A percentile compares a stretch with the other conserved stretches of the same genome.
Conservation (phyloP, 2,797 vertebrate species). For the Anabas testudineus region DNA sequence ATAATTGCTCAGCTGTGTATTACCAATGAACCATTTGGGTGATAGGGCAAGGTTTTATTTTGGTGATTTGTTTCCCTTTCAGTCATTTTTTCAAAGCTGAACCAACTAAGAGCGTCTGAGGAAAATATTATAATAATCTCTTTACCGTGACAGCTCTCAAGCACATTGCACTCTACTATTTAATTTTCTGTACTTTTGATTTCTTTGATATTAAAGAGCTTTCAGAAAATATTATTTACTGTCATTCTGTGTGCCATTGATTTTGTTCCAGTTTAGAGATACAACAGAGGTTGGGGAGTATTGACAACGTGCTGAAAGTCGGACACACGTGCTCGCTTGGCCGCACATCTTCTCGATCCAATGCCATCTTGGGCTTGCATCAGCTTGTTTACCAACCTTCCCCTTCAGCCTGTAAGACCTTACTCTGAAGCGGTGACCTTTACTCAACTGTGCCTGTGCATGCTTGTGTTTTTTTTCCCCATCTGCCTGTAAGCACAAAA, state of each 20-base stretch:
- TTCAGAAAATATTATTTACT: slow-evolving; percentile 53
- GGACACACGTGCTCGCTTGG: slow-evolving; percentile 39
- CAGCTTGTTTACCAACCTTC: slow-evolving; percentile 68
- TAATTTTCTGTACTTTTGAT: slow-evolving; percentile 58
- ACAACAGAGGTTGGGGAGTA: slow-evolving; percentile 50
- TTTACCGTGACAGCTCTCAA: slow-evolving; percentile 53
- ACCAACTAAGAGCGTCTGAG: slow-evolving; percentile 36
- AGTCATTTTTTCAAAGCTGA: slow-evolving; percentile 23
- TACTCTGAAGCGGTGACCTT: slow-evolving; percentile 63
- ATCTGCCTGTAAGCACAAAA: slow-evolving; percentile 45
- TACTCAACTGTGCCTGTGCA: slow-evolving; percentile 38
- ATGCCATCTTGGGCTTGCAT: slow-evolving; percentile 50
- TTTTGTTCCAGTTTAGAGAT: slow-evolving; percentile 62
- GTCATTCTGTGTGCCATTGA: slow-evolving; percentile 60
- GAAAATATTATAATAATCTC: slow-evolving; percentile 49
- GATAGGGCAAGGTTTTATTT: slow-evolving; percentile 46
- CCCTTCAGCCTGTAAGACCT: slow-evolving; percentile 46
- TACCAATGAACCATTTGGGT: slow-evolving; percentile 51
- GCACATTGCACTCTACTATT: slow-evolving; percentile 69
- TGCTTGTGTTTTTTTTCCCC: slow-evolving; percentile 31
- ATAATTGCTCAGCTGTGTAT: slow-evolving; percentile 62
- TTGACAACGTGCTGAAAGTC: slow-evolving; percentile 51
- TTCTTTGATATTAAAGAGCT: slow-evolving; percentile 76
- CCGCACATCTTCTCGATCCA: slow-evolving; percentile 47
- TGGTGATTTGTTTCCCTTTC: slow-evolving; percentile 51